Percentiles rank a stretch among this genome's conserved stretches.
Conservation (phyloP, 1,140 invertebrate genomes). For the Adelges cooleyi region DNA sequence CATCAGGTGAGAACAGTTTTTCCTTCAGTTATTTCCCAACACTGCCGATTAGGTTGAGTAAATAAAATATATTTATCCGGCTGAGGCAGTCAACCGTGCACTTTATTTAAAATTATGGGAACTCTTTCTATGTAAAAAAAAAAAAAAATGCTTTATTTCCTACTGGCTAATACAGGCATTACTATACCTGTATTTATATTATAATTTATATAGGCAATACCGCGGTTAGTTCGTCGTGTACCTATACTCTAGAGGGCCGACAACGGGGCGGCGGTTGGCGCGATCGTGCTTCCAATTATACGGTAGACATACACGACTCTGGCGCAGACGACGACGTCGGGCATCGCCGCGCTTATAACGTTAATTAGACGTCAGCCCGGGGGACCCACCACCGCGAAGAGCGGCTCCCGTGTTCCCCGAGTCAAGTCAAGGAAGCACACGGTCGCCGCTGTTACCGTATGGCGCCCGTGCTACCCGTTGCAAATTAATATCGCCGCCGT, state of each 20-base stretch:
- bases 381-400: slow-evolving; percentile 18
- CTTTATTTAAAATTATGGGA: too few species aligned
- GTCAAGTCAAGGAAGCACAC: not conserved
- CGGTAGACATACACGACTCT: slow-evolving; percentile 1
- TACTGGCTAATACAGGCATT: too few species aligned
- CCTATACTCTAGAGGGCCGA: not conserved
- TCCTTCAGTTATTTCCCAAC: too few species aligned
- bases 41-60: too few species aligned
- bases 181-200: not conserved
- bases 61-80: too few species aligned
- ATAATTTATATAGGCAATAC: not conserved
- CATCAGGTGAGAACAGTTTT: too few species aligned
- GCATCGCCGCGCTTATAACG: slow-evolving; percentile 7
- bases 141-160: too few species aligned
- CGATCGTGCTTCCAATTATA: slow-evolving; percentile 26
- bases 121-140: too few species aligned
- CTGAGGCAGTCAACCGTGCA: too few species aligned
- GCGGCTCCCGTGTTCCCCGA: not conserved
- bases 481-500: slow-evolving; percentile 8
- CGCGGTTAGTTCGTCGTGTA: not conserved
- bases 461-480: not conserved
- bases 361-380: slow-evolving; percentile 27
- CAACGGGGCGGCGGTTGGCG: not conserved
- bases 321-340: not conserved
- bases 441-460: not conserved